Conservation (phyloP, 1,140 invertebrate genomes). For the Pseudomyrmex sp. region DNA sequence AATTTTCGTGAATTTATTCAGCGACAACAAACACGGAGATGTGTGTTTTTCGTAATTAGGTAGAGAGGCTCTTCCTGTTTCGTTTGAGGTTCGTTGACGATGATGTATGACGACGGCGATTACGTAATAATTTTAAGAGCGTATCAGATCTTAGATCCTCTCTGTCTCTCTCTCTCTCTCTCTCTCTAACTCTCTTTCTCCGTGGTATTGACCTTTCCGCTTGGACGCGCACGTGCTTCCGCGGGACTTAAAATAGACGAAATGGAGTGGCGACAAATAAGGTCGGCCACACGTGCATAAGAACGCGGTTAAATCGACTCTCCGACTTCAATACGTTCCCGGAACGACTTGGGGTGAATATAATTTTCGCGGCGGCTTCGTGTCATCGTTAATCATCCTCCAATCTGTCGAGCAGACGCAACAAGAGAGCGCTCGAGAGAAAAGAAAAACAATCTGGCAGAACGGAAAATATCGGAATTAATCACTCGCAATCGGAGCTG, state of each 20-base stretch:
- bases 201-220: slow-evolving; percentile 47
- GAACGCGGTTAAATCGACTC: slow-evolving; percentile 11
- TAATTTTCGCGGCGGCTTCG: slow-evolving; percentile 5
- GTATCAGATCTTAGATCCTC: not conserved
- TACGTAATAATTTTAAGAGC: slow-evolving; percentile 39
- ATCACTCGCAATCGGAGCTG: too few relatives aligned
- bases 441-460: not conserved
- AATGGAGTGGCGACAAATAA: slow-evolving; percentile 37
- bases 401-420: not conserved
- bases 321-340: slow-evolving; percentile 14
- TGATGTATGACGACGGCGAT: slow-evolving; percentile 25
- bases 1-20: not conserved
- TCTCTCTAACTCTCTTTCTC: too few relatives aligned
- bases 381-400: slow-evolving; percentile 41
- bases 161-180: too few relatives aligned
- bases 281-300: not conserved
- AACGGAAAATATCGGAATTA: not conserved
- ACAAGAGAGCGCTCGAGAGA: not conserved
- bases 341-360: slow-evolving; percentile 27
- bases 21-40: not conserved
- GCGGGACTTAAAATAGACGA: slow-evolving; percentile 39
- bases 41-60: not conserved
- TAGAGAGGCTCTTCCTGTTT: not conserved
- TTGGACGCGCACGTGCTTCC: slow-evolving; percentile 37
- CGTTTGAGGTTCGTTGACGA: not conserved